Percentiles rank a stretch among this genome's conserved stretches.
These are phyloP conservation scores for Chymomyza procnemis DNA, from an alignment of 2,888 invertebrate genomes.

Conservation along the genomic window DNA sequence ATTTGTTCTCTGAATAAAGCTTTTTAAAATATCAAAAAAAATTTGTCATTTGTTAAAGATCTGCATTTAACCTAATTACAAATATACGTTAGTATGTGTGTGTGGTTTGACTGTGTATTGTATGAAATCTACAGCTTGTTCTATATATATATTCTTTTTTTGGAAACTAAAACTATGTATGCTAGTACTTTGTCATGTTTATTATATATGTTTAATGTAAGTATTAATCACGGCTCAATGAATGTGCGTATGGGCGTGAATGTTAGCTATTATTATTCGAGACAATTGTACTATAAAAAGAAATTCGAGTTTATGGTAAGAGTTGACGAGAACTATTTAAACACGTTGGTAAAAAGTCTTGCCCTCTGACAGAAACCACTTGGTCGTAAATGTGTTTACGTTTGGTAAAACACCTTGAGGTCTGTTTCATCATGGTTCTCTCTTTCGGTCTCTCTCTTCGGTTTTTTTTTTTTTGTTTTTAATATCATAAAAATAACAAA, in stretches of 20 bases:
- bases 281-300: constrained; percentile 18
- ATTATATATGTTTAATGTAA: not conserved
- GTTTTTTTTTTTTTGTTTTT: constrained; percentile 9
- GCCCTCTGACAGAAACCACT: constrained; percentile 59
- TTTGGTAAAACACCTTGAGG: constrained; percentile 14
- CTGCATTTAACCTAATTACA: constrained; percentile 28
- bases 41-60: constrained; percentile 24
- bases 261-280: not conserved
- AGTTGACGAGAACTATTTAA: not conserved
- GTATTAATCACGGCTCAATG: not conserved
- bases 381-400: constrained; percentile 38
- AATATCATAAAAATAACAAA: constrained; percentile 60
- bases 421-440: constrained; percentile 10
- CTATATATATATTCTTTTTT: not conserved
- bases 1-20: constrained; percentile 53
- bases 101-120: constrained; percentile 8
- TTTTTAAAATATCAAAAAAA: constrained; percentile 36
- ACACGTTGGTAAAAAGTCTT: not conserved
- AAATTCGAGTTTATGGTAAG: constrained; percentile 9
- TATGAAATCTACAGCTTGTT: not conserved
- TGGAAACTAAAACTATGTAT: constrained; percentile 3
- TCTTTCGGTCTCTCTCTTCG: constrained; percentile 14
- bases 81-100: constrained; percentile 9
- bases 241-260: constrained; percentile 10
- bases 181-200: not conserved